Evolutionary conservation across 2,888 invertebrate species (phyloP).

Genomic region (Perdita meconis): DNA sequence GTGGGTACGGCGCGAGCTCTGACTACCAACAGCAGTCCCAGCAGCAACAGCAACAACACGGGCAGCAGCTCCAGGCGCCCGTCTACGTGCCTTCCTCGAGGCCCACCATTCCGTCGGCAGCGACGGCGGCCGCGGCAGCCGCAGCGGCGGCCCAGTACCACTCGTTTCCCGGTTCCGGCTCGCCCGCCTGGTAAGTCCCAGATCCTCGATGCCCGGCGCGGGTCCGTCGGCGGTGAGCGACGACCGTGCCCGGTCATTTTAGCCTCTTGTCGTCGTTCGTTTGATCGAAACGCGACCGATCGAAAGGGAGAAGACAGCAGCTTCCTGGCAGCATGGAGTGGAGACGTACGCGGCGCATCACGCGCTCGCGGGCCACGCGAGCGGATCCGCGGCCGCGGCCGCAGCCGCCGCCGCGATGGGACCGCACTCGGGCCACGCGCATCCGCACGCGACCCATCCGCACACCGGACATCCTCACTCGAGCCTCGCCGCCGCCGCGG

Average conservation of each 20-base stretch:
- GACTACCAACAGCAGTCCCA: conserved; percentile 82
- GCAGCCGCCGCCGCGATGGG: conserved; percentile 73
- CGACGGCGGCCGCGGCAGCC: conserved; percentile 85
- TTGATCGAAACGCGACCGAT: conserved; percentile 62
- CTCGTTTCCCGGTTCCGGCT: conserved; percentile 81
- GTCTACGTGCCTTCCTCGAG: conserved; percentile 89
- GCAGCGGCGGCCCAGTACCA: conserved; percentile 85
- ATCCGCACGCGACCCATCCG: conserved; percentile 79
- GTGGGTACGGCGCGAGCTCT: conserved; percentile 82
- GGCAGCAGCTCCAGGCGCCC: conserved; percentile 85
- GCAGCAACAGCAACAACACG: conserved; percentile 81
- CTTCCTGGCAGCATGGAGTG: conserved; percentile 83
- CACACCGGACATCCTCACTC: conserved; percentile 86
- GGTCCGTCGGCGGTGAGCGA: neutral
- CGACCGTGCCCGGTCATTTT: neutral
- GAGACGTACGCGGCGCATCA: conserved; percentile 82
- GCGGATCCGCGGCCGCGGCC: conserved; percentile 75
- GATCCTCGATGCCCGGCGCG: neutral
- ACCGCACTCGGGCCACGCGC: conserved; percentile 77
- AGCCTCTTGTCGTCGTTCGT: neutral
- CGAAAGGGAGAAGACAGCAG: conserved; percentile 81
- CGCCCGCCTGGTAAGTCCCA: conserved; percentile 80
- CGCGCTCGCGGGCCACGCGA: conserved; percentile 80
- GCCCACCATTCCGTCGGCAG: conserved; percentile 86
- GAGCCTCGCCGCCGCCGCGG: conserved; percentile 84